These are phyloP conservation scores for Tenthredo livida DNA, from an alignment of 2,888 invertebrate genomes.

Conservation along the genomic window DNA sequence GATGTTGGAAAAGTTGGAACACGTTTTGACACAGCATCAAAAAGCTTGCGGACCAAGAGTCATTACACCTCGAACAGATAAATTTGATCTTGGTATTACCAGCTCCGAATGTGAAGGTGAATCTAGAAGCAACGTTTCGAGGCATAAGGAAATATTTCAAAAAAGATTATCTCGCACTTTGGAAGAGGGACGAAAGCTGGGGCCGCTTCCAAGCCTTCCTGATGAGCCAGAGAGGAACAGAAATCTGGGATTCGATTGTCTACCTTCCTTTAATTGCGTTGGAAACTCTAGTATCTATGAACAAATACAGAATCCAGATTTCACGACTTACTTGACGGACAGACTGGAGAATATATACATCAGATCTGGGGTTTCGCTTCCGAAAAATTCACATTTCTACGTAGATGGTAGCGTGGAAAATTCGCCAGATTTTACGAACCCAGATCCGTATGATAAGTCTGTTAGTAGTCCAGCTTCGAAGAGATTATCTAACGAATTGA, in stretches of 20 bases:
- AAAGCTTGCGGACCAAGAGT: constrained; percentile 66
- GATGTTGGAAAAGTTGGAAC: constrained; percentile 84
- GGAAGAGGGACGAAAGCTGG: constrained; percentile 59
- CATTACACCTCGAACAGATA: constrained; percentile 59
- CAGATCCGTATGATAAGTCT: constrained; percentile 55
- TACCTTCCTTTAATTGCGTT: constrained; percentile 74
- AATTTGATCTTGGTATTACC: constrained; percentile 60
- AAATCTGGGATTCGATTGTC: constrained; percentile 74
- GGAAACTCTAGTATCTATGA: constrained; percentile 63
- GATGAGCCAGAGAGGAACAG: constrained; percentile 60
- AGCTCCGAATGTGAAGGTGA: constrained; percentile 73
- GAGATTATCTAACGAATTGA: constrained; percentile 59
- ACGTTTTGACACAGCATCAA: constrained; percentile 80
- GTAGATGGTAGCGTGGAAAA: constrained; percentile 31
- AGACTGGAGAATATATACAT: constrained; percentile 52
- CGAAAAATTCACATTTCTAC: constrained; percentile 55
- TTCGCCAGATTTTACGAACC: constrained; percentile 16
- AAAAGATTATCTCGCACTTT: constrained; percentile 63
- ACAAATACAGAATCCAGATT: constrained; percentile 57
- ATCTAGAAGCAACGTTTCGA: constrained; percentile 59
- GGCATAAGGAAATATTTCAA: constrained; percentile 55
- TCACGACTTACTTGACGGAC: constrained; percentile 58
- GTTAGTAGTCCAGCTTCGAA: constrained; percentile 57
- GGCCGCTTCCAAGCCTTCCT: constrained; percentile 54
- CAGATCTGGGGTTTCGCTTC: constrained; percentile 56